These are phyloP conservation scores for Notothenia rossii DNA, from an alignment of 2,113 vertebrate species.

Conservation along the genomic window DNA sequence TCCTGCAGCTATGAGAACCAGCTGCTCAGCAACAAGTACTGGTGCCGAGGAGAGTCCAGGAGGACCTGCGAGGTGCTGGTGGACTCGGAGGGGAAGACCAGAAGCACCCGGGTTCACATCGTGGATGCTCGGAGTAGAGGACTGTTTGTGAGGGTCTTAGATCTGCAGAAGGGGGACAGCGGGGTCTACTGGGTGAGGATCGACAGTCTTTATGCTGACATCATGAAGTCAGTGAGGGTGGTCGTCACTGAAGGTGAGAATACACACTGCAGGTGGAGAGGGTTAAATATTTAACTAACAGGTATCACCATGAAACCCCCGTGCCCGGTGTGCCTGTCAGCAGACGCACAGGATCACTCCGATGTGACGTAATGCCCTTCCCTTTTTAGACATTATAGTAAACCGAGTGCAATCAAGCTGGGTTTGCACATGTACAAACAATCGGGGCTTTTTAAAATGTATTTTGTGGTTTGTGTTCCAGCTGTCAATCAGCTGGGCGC, in stretches of 20 bases:
- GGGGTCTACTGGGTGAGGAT: conserved; percentile 83
- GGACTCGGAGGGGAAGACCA: conserved; percentile 60
- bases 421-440: too few species aligned
- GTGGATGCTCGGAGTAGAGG: conserved; percentile 11
- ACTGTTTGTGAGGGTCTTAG: conserved; percentile 66
- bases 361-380: too few species aligned
- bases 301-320: too few species aligned
- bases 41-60: conserved; percentile 75
- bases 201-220: conserved; percentile 73
- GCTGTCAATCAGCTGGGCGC: too few species aligned
- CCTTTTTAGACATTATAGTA: too few species aligned
- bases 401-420: too few species aligned
- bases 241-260: conserved; percentile 76
- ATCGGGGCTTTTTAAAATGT: too few species aligned
- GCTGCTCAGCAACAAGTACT: conserved; percentile 78
- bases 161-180: conserved; percentile 65
- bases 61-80: conserved; percentile 72
- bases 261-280: too few species aligned
- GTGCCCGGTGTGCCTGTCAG: too few species aligned
- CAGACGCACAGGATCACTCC: too few species aligned
- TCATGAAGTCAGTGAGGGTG: conserved; percentile 75
- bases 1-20: conserved; percentile 63
- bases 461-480: too few species aligned
- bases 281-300: too few species aligned
- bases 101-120: conserved; percentile 26